A percentile compares a stretch with the other conserved stretches of the same genome.
Conservation (phyloP, 2,888 invertebrate species). For the Cataglyphis altisquamis region DNA sequence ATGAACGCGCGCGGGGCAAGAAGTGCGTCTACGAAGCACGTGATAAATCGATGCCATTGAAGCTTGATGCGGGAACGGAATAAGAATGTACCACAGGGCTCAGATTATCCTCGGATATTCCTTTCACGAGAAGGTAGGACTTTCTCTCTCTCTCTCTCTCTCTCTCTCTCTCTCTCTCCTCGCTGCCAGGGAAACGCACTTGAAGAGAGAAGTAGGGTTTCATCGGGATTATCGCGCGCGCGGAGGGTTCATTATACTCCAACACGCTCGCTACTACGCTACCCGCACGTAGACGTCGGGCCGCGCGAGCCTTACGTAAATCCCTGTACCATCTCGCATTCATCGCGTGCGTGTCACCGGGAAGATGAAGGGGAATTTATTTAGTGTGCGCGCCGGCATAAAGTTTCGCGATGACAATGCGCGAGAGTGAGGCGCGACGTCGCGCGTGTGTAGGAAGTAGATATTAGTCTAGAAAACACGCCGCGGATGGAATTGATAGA, state of each 20-base stretch:
- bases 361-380: constrained; percentile 64
- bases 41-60: constrained; percentile 83
- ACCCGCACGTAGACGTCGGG: constrained; percentile 40
- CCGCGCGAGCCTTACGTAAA: constrained; percentile 74
- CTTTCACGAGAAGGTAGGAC: constrained; percentile 75
- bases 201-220: constrained; percentile 79
- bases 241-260: constrained; percentile 80
- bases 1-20: constrained; percentile 62
- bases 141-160: constrained; percentile 19
- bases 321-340: constrained; percentile 69
- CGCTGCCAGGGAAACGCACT: constrained; percentile 77
- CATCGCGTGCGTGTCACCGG: constrained; percentile 66
- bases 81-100: constrained; percentile 79
- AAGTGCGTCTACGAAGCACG: constrained; percentile 74
- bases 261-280: constrained; percentile 68
- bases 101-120: constrained; percentile 83
- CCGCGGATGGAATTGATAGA: constrained; percentile 27
- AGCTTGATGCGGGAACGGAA: constrained; percentile 81
- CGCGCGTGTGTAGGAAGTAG: constrained; percentile 3
- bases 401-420: constrained; percentile 50
- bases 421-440: not conserved
- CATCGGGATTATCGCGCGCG: constrained; percentile 81
- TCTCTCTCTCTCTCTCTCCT: constrained; percentile 48
- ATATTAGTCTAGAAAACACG: constrained; percentile 36
- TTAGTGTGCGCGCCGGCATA: constrained; percentile 38